Conservation (phyloP, 2,888 invertebrate species). For the Criorhina ranunculi region DNA sequence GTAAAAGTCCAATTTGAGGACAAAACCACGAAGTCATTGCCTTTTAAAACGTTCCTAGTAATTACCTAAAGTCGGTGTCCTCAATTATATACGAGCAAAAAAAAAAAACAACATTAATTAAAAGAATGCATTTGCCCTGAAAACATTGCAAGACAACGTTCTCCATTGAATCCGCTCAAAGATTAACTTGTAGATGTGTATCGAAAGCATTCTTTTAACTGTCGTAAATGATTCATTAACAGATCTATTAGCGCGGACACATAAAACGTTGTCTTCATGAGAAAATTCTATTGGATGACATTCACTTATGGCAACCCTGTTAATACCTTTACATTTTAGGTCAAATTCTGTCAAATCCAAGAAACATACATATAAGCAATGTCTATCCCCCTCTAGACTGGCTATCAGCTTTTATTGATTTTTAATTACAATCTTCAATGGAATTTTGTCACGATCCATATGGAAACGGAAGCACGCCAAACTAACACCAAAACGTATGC, state of each 20-base stretch:
- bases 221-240: slow-evolving; percentile 8
- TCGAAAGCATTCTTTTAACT: slow-evolving; percentile 2
- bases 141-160: background rate
- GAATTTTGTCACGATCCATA: slow-evolving; percentile 35
- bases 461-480: slow-evolving; percentile 2
- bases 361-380: background rate
- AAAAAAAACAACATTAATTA: slow-evolving; percentile 8
- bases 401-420: slow-evolving; percentile 36
- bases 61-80: slow-evolving; percentile 13
- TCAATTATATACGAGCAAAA: slow-evolving; percentile 7
- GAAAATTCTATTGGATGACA: too few relatives aligned
- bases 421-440: slow-evolving; percentile 3
- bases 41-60: background rate
- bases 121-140: slow-evolving; percentile 10
- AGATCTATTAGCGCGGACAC: slow-evolving; percentile 2
- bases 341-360: background rate
- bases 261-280: too few relatives aligned
- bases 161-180: background rate
- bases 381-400: background rate
- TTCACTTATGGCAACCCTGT: slow-evolving; percentile 6
- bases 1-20: slow-evolving; percentile 3
- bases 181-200: slow-evolving; percentile 13
- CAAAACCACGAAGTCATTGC: background rate
- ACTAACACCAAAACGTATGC: background rate
- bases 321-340: slow-evolving; percentile 8